These are phyloP conservation scores for Meganola albula DNA, from an alignment of 2,888 invertebrate species.

Conservation along the genomic window DNA sequence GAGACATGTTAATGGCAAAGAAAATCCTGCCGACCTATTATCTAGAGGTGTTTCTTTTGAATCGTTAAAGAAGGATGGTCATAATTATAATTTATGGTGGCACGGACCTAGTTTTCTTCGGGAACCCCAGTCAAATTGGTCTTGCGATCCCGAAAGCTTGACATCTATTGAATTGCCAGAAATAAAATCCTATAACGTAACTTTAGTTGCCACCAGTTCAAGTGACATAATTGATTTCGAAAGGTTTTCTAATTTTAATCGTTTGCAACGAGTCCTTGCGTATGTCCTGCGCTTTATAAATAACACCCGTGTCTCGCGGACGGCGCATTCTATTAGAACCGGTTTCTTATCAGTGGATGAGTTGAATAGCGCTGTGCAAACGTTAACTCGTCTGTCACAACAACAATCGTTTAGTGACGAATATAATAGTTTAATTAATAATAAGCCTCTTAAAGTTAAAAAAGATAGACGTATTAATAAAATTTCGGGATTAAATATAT, in stretches of 20 bases:
- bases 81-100: too few species aligned
- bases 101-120: slow-evolving; percentile 17
- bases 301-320: slow-evolving; percentile 6
- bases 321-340: too few species aligned
- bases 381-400: slow-evolving; percentile 13
- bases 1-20: slow-evolving; percentile 22
- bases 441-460: slow-evolving; percentile 12
- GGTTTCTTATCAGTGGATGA: slow-evolving; percentile 19
- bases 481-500: slow-evolving; percentile 18
- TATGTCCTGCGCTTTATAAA: slow-evolving; percentile 18
- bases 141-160: too few species aligned
- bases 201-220: too few species aligned
- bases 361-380: slow-evolving; percentile 13
- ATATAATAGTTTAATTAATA: slow-evolving; percentile 7
- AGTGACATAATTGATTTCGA: slow-evolving; percentile 14
- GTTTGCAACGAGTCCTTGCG: slow-evolving; percentile 14
- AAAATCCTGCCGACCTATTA: slow-evolving; percentile 23
- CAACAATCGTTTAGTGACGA: slow-evolving; percentile 13
- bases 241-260: slow-evolving; percentile 12
- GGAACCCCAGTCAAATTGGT: too few species aligned
- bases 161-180: too few species aligned
- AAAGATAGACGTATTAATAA: too few species aligned
- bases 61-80: too few species aligned
- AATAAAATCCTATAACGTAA: slow-evolving; percentile 9
- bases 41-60: slow-evolving; percentile 23